phyloP scores from a whole-genome alignment of 2,797 vertebrate species.

The Neosilurus hyrtlii region DNA sequence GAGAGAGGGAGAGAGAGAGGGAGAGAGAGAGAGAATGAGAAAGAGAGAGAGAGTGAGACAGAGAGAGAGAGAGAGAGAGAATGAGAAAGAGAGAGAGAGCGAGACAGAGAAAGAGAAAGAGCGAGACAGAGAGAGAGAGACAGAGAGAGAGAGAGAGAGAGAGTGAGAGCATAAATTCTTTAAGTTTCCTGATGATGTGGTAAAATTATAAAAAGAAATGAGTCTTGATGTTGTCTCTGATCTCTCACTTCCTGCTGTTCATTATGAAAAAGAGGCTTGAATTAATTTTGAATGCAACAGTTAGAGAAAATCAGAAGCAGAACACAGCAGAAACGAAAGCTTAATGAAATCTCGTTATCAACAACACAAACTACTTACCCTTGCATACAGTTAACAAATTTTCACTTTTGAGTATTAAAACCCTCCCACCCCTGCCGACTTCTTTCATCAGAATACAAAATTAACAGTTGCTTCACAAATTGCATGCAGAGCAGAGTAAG shows the following conservation, averaged over 20 bases:
- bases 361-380: conserved; percentile 19
- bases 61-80: no score
- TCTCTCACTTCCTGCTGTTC: conserved; percentile 9
- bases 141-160: neutral
- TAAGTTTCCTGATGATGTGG: neutral
- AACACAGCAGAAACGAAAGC: neutral
- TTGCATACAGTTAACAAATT: neutral
- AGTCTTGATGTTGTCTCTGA: conserved; percentile 6
- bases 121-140: no score
- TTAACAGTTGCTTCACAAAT: neutral
- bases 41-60: no score
- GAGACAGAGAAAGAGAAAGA: no score
- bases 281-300: conserved; percentile 3
- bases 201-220: neutral
- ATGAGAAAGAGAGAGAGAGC: no score
- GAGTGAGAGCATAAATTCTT: neutral
- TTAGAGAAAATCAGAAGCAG: conserved; percentile 17
- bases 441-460: neutral
- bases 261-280: conserved; percentile 12
- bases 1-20: no score
- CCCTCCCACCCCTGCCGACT: neutral
- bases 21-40: no score
- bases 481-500: neutral
- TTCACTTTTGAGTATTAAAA: neutral
- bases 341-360: neutral